Evolutionary conservation across 2,113 vertebrate genomes (phyloP), one percentile per base, ranked within the genome.

Genomic region (Colinus virginianus): DNA sequence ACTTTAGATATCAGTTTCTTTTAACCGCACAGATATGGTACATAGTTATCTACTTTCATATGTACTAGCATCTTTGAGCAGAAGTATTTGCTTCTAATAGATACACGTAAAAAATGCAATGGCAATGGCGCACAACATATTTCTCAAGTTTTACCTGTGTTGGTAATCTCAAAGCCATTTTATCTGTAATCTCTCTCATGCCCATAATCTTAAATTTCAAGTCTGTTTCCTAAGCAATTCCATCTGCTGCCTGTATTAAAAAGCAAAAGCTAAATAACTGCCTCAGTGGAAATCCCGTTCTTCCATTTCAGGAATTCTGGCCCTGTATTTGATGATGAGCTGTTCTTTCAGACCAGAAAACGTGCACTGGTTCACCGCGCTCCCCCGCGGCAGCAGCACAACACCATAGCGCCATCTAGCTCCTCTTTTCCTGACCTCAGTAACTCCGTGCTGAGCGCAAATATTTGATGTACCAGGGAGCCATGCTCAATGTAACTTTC

Each of bases 321-420:
- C 14, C 9, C 25, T 59, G 22, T 0, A 84, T 89, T 76, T 78
- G 55, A n/a, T 55, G 48, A 6, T 78, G 67, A 70, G 9, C 51
- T 71, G 15, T 22, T 23, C 63, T 56, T 83, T 80, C 21, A 87
- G 25, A 74, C 13, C 11, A 72, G 43, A 32, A 30, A 43, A 75
- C 51, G 69, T 19, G 25, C 59, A 59, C 11, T 40, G 70, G 36
- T 80, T 70, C 58, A n/a, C 13, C 13, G 6, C 58, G 40, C 51
- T 53, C 21, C 72, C 53, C 51, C 36, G 16, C 51, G 64, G 69
- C 51, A 68, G 69, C 61, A 77, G 80, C 30, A 62, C 63, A 96
- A 96, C 83, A 87, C 88, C 56, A 87, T 84, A 97, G 95, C 96
- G 96, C 97, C 97, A 97, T 58, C 96, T 97, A 98, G 97, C 96